Conservation (phyloP, 2,113 vertebrate species). For the Pimephales promelas region DNA sequence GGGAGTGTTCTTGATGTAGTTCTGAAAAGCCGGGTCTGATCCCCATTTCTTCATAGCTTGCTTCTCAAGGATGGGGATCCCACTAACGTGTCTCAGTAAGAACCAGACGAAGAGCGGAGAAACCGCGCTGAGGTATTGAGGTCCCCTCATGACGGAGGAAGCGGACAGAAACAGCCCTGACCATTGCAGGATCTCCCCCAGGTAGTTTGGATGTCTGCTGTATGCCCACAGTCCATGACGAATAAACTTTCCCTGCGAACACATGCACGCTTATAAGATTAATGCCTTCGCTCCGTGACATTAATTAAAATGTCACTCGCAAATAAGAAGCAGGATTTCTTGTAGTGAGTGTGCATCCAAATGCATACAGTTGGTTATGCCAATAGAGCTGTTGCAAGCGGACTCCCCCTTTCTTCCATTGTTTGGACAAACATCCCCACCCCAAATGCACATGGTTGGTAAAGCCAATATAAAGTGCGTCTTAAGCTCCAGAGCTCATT, state of each 20-base stretch:
- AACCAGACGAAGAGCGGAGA: constrained; percentile 82
- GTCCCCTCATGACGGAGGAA: constrained; percentile 74
- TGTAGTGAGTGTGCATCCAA: neutral
- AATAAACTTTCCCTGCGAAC: constrained; percentile 78
- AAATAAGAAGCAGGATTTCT: neutral
- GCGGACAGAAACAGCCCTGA: constrained; percentile 78
- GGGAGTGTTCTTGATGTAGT: constrained; percentile 76
- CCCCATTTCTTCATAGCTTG: constrained; percentile 78
- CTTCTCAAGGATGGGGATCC: constrained; percentile 79
- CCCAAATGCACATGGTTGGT: neutral
- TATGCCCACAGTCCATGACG: constrained; percentile 79
- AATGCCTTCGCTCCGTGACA: neutral
- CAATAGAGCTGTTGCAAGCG: too few relatives aligned
- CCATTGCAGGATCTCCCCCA: constrained; percentile 84
- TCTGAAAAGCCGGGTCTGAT: constrained; percentile 68
- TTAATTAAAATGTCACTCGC: neutral
- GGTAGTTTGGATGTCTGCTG: constrained; percentile 81
- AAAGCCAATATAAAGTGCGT: neutral
- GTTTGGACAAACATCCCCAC: too few relatives aligned
- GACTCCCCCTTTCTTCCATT: too few relatives aligned
- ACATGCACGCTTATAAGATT: neutral
- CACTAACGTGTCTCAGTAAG: constrained; percentile 76
- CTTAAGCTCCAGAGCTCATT: too few relatives aligned
- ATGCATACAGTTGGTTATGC: neutral
- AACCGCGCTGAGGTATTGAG: constrained; percentile 70